phyloP scores from a whole-genome alignment of 2,113 vertebrate genomes.

The Cavia aperea region DNA sequence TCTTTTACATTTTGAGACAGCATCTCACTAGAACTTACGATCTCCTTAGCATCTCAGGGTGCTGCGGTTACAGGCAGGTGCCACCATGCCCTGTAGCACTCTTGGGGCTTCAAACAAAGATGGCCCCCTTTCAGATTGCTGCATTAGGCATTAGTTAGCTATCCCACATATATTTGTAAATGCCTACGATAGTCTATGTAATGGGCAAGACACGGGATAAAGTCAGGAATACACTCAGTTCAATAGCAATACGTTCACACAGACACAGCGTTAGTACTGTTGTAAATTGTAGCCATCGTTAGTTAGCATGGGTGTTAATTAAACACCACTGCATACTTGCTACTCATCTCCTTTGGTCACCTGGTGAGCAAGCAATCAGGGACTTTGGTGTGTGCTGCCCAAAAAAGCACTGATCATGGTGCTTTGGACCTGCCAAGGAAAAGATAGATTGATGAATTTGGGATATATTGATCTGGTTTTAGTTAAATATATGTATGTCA shows the following conservation, averaged over 20 bases:
- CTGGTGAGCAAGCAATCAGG: background rate
- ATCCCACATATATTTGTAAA: background rate
- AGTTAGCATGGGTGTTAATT: background rate
- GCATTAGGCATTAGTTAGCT: background rate
- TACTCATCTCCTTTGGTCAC: rapidly evolving
- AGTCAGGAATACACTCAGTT: background rate
- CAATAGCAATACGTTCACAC: background rate
- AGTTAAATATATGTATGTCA: background rate
- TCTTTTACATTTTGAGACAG: background rate
- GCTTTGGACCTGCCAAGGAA: background rate
- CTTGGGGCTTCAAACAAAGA: background rate
- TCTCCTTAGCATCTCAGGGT: background rate
- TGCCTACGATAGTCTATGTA: background rate
- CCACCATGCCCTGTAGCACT: background rate
- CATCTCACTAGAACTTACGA: background rate
- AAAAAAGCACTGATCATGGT: background rate
- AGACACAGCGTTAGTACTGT: background rate
- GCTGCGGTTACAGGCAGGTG: background rate
- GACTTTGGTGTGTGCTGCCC: no score
- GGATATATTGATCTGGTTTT: background rate
- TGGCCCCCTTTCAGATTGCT: background rate
- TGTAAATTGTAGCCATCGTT: background rate
- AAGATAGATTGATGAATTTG: background rate
- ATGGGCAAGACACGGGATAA: background rate
- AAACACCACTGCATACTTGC: background rate